Evolutionary conservation across 2,888 invertebrate genomes (phyloP).

Genomic region (Apamea anceps): DNA sequence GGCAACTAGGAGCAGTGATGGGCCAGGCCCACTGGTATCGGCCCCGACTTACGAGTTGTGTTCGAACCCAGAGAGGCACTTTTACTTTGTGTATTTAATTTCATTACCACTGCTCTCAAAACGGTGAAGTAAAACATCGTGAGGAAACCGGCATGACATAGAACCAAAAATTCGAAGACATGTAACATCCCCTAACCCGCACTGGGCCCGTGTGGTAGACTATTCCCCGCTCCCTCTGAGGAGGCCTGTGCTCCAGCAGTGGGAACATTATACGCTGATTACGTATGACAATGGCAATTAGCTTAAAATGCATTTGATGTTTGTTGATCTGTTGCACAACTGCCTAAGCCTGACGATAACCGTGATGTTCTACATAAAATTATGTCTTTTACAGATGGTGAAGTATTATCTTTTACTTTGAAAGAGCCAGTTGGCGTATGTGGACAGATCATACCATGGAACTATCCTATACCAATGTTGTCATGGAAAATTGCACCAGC

Average conservation of each 20-base stretch:
- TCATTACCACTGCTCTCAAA: no score
- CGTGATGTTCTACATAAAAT: not conserved
- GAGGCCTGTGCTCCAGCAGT: not conserved
- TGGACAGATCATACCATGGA: conserved; percentile 98
- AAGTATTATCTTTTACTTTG: conserved; percentile 94
- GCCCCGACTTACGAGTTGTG: no score
- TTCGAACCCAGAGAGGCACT: no score
- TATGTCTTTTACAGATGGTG: conserved; percentile 91
- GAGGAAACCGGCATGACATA: no score
- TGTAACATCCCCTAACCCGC: no score
- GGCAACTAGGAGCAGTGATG: not conserved
- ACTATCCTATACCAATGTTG: conserved; percentile 97
- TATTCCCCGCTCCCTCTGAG: no score
- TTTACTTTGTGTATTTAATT: no score
- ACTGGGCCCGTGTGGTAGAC: no score
- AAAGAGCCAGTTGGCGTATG: conserved; percentile 97
- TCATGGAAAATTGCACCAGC: conserved; percentile 98
- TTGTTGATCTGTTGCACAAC: not conserved
- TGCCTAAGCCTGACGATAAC: not conserved
- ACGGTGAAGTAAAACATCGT: no score
- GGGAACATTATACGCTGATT: not conserved
- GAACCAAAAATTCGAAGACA: no score
- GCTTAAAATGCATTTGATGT: not conserved
- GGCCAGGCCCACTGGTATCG: no score
- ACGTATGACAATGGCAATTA: not conserved